These are phyloP conservation scores for Ladona fulva DNA, from an alignment of 1,140 invertebrate species.

Conservation along the genomic window DNA sequence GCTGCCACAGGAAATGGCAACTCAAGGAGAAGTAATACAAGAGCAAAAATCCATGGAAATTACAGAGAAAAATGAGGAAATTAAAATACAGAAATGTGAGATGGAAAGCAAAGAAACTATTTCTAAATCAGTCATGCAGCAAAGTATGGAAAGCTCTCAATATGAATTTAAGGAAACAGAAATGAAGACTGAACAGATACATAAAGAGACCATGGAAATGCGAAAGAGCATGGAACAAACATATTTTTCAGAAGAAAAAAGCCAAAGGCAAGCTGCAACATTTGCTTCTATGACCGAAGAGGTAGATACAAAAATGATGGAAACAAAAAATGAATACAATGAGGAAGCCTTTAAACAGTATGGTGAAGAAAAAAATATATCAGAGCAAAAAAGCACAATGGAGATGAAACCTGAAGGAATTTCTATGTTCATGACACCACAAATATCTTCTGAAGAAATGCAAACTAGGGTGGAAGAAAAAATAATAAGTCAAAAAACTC, in stretches of 20 bases:
- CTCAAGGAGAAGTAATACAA: too few relatives aligned
- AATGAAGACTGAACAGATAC: not conserved
- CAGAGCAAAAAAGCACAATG: not conserved
- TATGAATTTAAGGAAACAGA: not conserved
- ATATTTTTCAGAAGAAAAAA: not conserved
- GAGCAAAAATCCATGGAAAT: not conserved
- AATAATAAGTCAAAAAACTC: not conserved
- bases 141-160: not conserved
- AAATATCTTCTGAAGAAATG: not conserved
- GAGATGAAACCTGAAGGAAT: not conserved
- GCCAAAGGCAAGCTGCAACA: too few relatives aligned
- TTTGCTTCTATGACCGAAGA: not conserved
- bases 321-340: not conserved
- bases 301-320: not conserved
- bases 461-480: not conserved
- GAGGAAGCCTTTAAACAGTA: not conserved
- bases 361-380: not conserved
- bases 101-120: not conserved
- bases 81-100: not conserved
- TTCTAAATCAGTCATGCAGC: not conserved
- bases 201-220: not conserved
- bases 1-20: too few relatives aligned
- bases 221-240: not conserved
- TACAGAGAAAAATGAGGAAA: not conserved
- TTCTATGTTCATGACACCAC: too few relatives aligned